These are phyloP conservation scores for Parnassius glacialis DNA, from an alignment of 2,888 invertebrate species.

Conservation along the genomic window DNA sequence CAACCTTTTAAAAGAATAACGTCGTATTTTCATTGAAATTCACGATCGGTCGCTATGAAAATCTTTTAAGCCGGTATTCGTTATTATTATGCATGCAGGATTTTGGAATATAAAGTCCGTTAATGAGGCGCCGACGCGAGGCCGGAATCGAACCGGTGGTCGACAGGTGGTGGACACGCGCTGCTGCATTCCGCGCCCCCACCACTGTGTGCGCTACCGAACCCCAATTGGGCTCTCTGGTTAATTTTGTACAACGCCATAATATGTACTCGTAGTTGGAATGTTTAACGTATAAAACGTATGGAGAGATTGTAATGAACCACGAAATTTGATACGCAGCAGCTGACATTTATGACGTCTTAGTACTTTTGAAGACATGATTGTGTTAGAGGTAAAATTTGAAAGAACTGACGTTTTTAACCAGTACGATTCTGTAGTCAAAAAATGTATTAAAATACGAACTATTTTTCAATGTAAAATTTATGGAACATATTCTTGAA, in stretches of 20 bases:
- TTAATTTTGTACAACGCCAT: conserved; percentile 22
- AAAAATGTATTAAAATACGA: too few relatives aligned
- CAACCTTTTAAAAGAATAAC: neutral
- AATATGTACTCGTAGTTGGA: conserved; percentile 9
- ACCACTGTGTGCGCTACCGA: conserved; percentile 49
- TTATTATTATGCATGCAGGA: conserved; percentile 48
- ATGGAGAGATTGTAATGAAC: conserved; percentile 23
- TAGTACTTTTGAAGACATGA: conserved; percentile 9
- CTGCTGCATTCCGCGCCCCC: conserved; percentile 47
- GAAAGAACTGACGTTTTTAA: neutral
- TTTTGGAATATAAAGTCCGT: conserved; percentile 68
- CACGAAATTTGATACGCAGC: conserved; percentile 24
- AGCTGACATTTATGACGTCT: conserved; percentile 23
- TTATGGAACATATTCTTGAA: too few relatives aligned
- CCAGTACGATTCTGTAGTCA: too few relatives aligned
- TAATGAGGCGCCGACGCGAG: conserved; percentile 54
- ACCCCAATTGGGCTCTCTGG: conserved; percentile 29
- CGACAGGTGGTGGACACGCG: conserved; percentile 75
- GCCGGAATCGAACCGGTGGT: conserved; percentile 52
- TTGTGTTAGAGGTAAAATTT: conserved; percentile 2
- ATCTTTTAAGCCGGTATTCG: conserved; percentile 42
- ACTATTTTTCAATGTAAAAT: too few relatives aligned
- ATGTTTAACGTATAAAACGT: conserved; percentile 24
- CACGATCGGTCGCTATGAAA: conserved; percentile 19
- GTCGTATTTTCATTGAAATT: neutral